Percentiles rank a stretch among this genome's conserved stretches.
Conservation (phyloP, 2,888 invertebrate species). For the Plagiodera versicolora region DNA sequence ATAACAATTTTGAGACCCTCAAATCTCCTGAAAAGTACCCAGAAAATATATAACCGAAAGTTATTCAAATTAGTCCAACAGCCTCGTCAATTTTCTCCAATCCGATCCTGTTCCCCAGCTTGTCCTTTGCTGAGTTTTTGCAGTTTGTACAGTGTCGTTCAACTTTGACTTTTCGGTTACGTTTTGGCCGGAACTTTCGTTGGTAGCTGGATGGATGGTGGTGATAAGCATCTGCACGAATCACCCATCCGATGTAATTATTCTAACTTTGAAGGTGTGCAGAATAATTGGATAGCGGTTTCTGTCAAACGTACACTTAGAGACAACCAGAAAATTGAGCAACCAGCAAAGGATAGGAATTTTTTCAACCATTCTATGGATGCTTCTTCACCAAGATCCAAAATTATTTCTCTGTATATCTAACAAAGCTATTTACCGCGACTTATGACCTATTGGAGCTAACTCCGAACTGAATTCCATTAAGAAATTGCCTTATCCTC, state of each 20-base stretch:
- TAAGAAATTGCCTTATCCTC: too few species aligned
- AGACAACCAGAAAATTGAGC: conserved; percentile 9
- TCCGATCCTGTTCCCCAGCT: not conserved
- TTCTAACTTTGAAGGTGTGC: not conserved
- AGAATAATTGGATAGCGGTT: not conserved
- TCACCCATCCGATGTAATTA: not conserved
- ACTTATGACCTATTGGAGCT: too few species aligned
- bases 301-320: not conserved
- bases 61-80: too few species aligned
- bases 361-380: too few species aligned
- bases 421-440: too few species aligned
- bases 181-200: conserved; percentile 10
- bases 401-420: too few species aligned
- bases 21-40: too few species aligned
- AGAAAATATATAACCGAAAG: too few species aligned
- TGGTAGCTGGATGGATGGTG: conserved; percentile 1
- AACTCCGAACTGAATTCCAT: too few species aligned
- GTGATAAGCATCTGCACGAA: not conserved
- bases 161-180: conserved; percentile 24
- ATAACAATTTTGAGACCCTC: too few species aligned
- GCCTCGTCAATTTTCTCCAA: not conserved
- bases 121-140: not conserved
- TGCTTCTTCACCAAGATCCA: too few species aligned
- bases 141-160: conserved; percentile 11
- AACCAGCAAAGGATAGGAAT: too few species aligned